Conservation (phyloP, 2,888 invertebrate genomes). For the Rhingia campestris region DNA sequence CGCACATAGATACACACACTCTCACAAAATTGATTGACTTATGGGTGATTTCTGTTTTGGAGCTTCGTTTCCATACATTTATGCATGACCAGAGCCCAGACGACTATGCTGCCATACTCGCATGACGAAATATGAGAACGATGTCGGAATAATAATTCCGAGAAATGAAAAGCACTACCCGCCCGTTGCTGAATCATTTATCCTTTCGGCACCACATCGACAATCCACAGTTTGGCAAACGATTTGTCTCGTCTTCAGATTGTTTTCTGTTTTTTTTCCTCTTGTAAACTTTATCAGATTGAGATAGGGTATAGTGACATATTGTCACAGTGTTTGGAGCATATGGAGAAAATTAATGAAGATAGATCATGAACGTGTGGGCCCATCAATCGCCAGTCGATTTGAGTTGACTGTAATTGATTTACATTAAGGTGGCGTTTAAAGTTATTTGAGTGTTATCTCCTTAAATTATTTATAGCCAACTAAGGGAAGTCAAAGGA, state of each 20-base stretch:
- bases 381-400: too few relatives aligned
- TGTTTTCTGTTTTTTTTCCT: conserved; percentile 1
- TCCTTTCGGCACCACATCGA: conserved; percentile 10
- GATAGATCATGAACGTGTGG: too few relatives aligned
- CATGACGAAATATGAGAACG: conserved; percentile 34
- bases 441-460: too few relatives aligned
- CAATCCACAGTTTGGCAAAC: conserved; percentile 21
- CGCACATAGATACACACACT: not conserved
- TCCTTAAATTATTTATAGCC: too few relatives aligned
- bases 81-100: conserved; percentile 29
- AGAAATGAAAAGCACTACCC: conserved; percentile 12
- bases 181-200: conserved; percentile 21
- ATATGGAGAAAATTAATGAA: not conserved
- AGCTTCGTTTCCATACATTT: conserved; percentile 59
- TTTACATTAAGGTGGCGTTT: too few relatives aligned
- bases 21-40: conserved; percentile 56
- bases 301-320: not conserved
- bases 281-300: not conserved
- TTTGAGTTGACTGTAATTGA: too few relatives aligned
- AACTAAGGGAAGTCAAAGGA: too few relatives aligned
- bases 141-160: conserved; percentile 42
- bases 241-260: conserved; percentile 9
- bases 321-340: not conserved
- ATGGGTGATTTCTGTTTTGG: conserved; percentile 48
- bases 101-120: conserved; percentile 1